phyloP scores from a whole-genome alignment of 2,888 invertebrate species.

The Drosophila mercatorum region DNA sequence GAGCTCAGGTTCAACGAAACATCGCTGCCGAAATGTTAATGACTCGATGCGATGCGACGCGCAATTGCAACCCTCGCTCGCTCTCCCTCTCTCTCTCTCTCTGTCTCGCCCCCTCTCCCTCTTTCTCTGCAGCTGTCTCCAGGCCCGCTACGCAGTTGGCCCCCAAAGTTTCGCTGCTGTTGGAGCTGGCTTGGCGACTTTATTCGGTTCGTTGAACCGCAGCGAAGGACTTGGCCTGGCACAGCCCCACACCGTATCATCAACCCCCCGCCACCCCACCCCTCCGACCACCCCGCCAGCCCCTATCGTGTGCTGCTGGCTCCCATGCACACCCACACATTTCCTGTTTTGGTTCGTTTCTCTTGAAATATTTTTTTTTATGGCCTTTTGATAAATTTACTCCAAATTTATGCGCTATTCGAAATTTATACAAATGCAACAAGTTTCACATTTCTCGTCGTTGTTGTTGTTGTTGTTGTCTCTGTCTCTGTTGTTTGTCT shows the following conservation, averaged over 20 bases:
- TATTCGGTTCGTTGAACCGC: conserved; percentile 48
- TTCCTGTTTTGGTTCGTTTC: conserved; percentile 45
- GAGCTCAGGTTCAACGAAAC: conserved; percentile 52
- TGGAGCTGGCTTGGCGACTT: conserved; percentile 47
- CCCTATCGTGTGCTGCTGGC: background rate
- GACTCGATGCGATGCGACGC: conserved; percentile 38
- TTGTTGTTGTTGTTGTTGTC: background rate
- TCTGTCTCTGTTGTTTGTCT: background rate
- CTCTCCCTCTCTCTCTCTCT: conserved; percentile 4
- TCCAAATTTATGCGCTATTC: conserved; percentile 55
- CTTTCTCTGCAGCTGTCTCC: background rate
- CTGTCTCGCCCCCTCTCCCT: background rate
- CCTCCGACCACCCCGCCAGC: background rate
- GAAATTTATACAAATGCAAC: conserved; percentile 58
- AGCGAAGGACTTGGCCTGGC: conserved; percentile 42
- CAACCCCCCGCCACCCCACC: background rate
- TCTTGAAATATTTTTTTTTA: conserved; percentile 20
- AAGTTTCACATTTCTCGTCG: conserved; percentile 49
- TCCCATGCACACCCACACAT: conserved; percentile 45
- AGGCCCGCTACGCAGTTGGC: conserved; percentile 44
- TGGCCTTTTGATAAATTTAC: conserved; percentile 30
- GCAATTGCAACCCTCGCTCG: conserved; percentile 50
- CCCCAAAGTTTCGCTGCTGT: conserved; percentile 36
- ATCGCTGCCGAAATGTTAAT: conserved; percentile 59
- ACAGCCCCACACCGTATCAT: conserved; percentile 20